A percentile compares a stretch with the other conserved stretches of the same genome.
phyloP scores from a whole-genome alignment of 2,888 invertebrate species.

The Zhengitettix transpicula region DNA sequence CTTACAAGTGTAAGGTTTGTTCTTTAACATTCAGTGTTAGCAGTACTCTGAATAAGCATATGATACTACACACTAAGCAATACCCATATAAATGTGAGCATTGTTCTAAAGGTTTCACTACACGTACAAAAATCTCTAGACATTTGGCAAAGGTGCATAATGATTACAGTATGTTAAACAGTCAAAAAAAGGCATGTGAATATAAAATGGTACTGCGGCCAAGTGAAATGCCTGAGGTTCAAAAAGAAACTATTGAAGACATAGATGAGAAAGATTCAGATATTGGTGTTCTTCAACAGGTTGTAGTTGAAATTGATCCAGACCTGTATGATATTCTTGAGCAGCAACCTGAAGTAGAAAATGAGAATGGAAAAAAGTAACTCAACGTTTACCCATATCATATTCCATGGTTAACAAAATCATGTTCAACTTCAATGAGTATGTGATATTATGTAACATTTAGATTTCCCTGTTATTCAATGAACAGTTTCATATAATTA shows the following conservation, averaged over 20 bases:
- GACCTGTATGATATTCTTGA: no score
- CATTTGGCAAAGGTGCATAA: constrained; percentile 13
- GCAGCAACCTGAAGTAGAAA: no score
- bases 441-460: no score
- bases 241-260: background rate
- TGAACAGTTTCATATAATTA: no score
- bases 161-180: constrained; percentile 8
- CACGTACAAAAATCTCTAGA: constrained; percentile 12
- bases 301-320: no score
- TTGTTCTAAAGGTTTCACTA: constrained; percentile 15
- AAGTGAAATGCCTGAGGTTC: constrained; percentile 1
- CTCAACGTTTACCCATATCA: no score
- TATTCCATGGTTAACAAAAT: no score
- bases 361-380: no score
- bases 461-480: no score
- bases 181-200: constrained; percentile 8
- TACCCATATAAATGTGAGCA: constrained; percentile 13
- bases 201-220: constrained; percentile 13
- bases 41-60: constrained; percentile 27
- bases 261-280: no score
- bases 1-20: constrained; percentile 29
- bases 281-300: no score
- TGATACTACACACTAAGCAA: constrained; percentile 18
- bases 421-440: no score
- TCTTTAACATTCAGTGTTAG: constrained; percentile 26